phyloP scores from a whole-genome alignment of 2,888 invertebrate genomes.

The Zelleria hepariella region DNA sequence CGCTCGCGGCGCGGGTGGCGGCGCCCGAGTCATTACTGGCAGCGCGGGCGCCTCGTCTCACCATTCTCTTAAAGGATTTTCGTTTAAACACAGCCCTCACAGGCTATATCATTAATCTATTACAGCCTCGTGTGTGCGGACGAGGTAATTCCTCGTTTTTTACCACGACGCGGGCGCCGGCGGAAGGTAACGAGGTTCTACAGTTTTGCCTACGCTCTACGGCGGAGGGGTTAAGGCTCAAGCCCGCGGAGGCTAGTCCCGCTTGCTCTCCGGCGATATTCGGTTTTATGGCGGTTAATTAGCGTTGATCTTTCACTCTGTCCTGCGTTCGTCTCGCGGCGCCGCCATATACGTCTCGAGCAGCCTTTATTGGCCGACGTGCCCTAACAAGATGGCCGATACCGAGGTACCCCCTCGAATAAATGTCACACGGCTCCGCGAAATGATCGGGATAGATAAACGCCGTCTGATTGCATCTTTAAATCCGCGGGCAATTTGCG shows the following conservation, averaged over 20 bases:
- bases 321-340: conserved; percentile 28
- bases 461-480: conserved; percentile 13
- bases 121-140: conserved; percentile 47
- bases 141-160: conserved; percentile 45
- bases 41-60: conserved; percentile 29
- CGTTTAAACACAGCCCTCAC: conserved; percentile 54
- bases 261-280: conserved; percentile 34
- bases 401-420: conserved; percentile 23
- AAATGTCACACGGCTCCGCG: conserved; percentile 39
- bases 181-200: conserved; percentile 56
- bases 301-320: conserved; percentile 56
- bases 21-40: conserved; percentile 34
- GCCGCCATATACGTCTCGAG: conserved; percentile 37
- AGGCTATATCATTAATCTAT: conserved; percentile 69
- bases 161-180: conserved; percentile 24
- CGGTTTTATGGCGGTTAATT: conserved; percentile 66
- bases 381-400: conserved; percentile 41
- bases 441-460: conserved; percentile 3
- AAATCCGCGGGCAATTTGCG: not conserved
- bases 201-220: conserved; percentile 13
- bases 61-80: conserved; percentile 20
- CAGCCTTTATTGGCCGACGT: conserved; percentile 49
- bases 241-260: not conserved
- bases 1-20: conserved; percentile 42
- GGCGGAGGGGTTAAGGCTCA: not conserved